Evolutionary conservation across 2,888 invertebrate species (phyloP).

Genomic region (Parthenolecanium corni): DNA sequence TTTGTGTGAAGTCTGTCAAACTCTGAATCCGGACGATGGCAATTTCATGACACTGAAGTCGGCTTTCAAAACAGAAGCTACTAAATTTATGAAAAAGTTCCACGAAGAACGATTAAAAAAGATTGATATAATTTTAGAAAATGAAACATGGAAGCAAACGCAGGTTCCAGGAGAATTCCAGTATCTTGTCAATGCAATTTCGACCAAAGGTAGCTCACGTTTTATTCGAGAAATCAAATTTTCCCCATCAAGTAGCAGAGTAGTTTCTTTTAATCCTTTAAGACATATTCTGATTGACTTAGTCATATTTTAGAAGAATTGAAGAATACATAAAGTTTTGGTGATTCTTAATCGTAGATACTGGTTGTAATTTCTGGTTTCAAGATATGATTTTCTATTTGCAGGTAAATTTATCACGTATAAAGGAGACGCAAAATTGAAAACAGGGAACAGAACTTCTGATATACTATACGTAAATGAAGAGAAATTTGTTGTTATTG

Average conservation of each 20-base stretch:
- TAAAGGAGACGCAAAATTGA: constrained; percentile 31
- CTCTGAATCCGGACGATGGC: constrained; percentile 31
- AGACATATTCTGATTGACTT: background rate
- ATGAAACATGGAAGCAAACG: constrained; percentile 86
- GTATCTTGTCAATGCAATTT: constrained; percentile 61
- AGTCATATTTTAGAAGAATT: background rate
- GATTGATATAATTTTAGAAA: constrained; percentile 70
- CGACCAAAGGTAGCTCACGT: constrained; percentile 39
- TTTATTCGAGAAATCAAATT: constrained; percentile 1
- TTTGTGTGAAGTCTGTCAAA: constrained; percentile 32
- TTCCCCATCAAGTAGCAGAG: background rate
- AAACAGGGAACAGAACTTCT: constrained; percentile 31
- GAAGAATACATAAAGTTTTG: background rate
- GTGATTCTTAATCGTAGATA: no score
- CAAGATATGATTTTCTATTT: no score
- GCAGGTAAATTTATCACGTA: constrained; percentile 34
- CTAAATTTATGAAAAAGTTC: constrained; percentile 80
- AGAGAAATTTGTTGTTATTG: constrained; percentile 63
- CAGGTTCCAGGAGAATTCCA: constrained; percentile 86
- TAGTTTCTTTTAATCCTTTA: background rate
- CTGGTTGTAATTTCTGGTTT: no score
- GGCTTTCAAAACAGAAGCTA: constrained; percentile 32
- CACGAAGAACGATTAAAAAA: constrained; percentile 80
- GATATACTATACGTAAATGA: constrained; percentile 48
- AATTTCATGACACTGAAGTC: constrained; percentile 32